A percentile compares a stretch with the other conserved stretches of the same genome.
Evolutionary conservation across 2,113 vertebrate species (phyloP).

Genomic region (Gopherus evgoodei): DNA sequence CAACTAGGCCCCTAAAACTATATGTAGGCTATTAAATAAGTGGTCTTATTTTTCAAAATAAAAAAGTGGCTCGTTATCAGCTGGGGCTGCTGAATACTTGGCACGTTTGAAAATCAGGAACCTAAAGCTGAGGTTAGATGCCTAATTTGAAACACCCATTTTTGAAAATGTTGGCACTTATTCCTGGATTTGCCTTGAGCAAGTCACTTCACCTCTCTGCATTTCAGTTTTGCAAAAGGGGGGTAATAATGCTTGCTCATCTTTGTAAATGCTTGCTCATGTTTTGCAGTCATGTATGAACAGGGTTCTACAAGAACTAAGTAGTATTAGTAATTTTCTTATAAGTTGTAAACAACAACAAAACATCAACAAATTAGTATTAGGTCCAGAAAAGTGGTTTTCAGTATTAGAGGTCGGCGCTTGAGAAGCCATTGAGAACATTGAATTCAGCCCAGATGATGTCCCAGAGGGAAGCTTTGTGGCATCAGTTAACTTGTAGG

Average conservation of each 20-base stretch:
- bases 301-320: conserved; percentile 17
- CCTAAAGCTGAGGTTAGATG: background rate
- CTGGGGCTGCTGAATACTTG: background rate
- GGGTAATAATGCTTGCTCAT: conserved; percentile 2
- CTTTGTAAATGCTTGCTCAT: background rate
- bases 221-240: background rate
- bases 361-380: conserved; percentile 60
- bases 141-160: background rate
- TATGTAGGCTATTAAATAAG: background rate
- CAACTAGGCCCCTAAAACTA: background rate
- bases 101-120: background rate
- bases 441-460: conserved; percentile 64
- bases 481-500: conserved; percentile 71
- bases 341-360: conserved; percentile 55
- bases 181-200: background rate
- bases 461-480: conserved; percentile 68
- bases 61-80: background rate
- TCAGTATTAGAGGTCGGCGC: conserved; percentile 25
- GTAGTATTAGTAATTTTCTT: conserved; percentile 21
- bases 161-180: background rate
- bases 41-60: background rate
- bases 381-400: conserved; percentile 63
- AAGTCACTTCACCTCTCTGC: background rate
- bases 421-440: conserved; percentile 51
- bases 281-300: background rate